Percentiles rank a stretch among this genome's conserved stretches.
These are phyloP conservation scores for Vireo altiloquus DNA, from an alignment of 2,113 vertebrate species.

Conservation along the genomic window DNA sequence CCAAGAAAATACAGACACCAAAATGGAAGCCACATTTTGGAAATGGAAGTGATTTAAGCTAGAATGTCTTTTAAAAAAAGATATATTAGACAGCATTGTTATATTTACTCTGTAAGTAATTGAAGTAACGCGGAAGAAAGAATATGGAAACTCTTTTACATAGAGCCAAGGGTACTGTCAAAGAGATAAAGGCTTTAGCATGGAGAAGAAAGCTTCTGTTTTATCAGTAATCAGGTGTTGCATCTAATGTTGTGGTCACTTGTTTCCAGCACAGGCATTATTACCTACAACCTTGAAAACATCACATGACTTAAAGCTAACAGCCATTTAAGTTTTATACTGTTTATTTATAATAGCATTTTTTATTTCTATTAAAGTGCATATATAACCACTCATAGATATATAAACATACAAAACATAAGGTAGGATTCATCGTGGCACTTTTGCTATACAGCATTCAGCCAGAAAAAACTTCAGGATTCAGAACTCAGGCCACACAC, in stretches of 20 bases:
- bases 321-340: neutral
- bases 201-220: neutral
- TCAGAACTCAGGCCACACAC: neutral
- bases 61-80: neutral
- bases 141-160: neutral
- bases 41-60: neutral
- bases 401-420: neutral
- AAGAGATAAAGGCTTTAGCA: neutral
- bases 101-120: neutral
- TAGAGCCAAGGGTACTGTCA: neutral
- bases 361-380: neutral
- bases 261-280: neutral
- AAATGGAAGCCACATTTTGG: neutral
- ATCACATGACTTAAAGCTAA: neutral
- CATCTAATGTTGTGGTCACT: neutral
- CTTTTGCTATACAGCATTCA: neutral
- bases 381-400: neutral
- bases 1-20: neutral
- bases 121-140: neutral
- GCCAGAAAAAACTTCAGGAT: neutral
- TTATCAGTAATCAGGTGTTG: neutral
- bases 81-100: neutral
- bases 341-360: neutral
- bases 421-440: neutral
- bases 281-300: neutral